Base-by-base conservation (phyloP, 2,113 vertebrate genomes). In the Callionymus lyra region DNA sequence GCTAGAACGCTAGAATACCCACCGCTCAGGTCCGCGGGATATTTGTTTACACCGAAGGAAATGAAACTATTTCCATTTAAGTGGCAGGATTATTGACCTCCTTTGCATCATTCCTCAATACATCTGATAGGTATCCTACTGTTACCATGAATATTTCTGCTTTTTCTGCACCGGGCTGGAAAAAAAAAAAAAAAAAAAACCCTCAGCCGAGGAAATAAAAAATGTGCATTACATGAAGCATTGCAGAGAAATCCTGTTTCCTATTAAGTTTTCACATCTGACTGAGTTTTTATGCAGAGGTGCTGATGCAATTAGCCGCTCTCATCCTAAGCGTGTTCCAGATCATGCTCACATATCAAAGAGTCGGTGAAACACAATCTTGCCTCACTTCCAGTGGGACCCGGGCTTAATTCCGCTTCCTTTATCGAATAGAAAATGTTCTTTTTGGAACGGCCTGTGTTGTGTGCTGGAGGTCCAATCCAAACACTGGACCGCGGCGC, bases 21-120 rank as follows among this genome's bases (percentile, higher is more conserved):
- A 69, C 68, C 65, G 68, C 64, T 72, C 57, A 65, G 59, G 56
- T 61, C 59, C 34, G 12, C 14, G 34, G 68, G 59, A 76, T 78
- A 81, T 81, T 81, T 84, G 77, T 78, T 82, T 80, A 79, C 74
- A 76, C 63, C 62, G 66, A 79, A 71, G 79, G 68, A 82, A 79
- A 78, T 77, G 39, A 68, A 76, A 79, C 63, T 75, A 72, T 80
- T 78, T 74, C 55, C 49, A 63, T 74, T 72, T 65, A 72, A 72
- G 64, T 73, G 56, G 63, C 46, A 49, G 58, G 59, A 67, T 74
- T 77, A 82, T 68, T 74, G 57, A 50, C 49, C 49, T 71, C 51
- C 63, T 47, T 40, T 44, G 56, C 63, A 50, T 67, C 53, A 54
- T 64, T 74, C 52, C 16, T 63, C 53, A 37, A 56, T 53, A 38